A percentile compares a stretch with the other conserved stretches of the same genome.
Evolutionary conservation across 1,140 invertebrate species (phyloP).

Genomic region (Phymorhynchus buccinoides): DNA sequence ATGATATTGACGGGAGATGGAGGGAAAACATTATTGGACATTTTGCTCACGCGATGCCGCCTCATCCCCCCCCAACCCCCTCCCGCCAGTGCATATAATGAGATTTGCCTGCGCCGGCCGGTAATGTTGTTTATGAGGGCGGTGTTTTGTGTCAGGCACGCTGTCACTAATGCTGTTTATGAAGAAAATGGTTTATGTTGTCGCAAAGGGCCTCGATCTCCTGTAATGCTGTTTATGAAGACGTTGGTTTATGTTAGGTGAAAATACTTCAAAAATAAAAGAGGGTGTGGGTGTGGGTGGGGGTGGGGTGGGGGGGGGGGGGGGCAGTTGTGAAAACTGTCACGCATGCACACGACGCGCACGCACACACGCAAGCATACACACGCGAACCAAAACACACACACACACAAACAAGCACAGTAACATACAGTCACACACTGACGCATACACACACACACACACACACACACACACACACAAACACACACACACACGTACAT

Average conservation of each 20-base stretch:
- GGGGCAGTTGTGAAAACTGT: too few relatives aligned
- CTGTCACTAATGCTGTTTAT: constrained; percentile 25
- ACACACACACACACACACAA: too few relatives aligned
- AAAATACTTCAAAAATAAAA: background rate
- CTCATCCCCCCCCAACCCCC: too few relatives aligned
- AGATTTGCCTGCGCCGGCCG: constrained; percentile 5
- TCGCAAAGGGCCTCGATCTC: background rate
- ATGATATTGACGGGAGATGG: background rate
- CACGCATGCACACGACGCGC: too few relatives aligned
- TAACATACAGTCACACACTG: too few relatives aligned
- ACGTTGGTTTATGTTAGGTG: background rate
- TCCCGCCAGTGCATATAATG: constrained; percentile 16
- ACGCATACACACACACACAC: too few relatives aligned
- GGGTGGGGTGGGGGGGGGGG: background rate
- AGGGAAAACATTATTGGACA: constrained; percentile 28
- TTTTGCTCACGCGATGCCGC: constrained; percentile 23
- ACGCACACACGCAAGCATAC: too few relatives aligned
- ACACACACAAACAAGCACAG: too few relatives aligned
- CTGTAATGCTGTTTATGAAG: background rate
- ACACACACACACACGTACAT: too few relatives aligned
- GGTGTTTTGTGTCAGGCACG: constrained; percentile 21
- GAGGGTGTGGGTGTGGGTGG: background rate
- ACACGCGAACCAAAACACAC: too few relatives aligned
- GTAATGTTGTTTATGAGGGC: constrained; percentile 23
- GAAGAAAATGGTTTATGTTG: constrained; percentile 25